Conservation (phyloP, 2,888 invertebrate species). For the Myathropa florea region DNA sequence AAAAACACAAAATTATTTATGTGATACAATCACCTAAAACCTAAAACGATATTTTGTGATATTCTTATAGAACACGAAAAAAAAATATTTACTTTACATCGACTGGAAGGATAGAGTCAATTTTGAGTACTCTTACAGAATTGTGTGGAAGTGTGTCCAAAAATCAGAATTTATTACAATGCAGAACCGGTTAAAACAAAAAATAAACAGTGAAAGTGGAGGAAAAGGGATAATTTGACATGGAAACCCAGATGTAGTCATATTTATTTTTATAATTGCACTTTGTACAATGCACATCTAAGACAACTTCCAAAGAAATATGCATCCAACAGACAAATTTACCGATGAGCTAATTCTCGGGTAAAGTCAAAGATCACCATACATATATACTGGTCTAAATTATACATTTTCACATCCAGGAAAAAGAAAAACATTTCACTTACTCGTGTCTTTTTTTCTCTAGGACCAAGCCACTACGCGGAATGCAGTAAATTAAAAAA, state of each 20-base stretch:
- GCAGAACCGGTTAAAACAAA: too few relatives aligned
- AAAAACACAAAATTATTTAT: too few relatives aligned
- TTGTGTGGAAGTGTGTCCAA: too few relatives aligned
- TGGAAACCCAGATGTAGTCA: neutral
- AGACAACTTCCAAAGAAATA: neutral
- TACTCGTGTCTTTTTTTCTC: constrained; percentile 38
- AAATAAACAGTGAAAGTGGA: too few relatives aligned
- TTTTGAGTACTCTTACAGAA: too few relatives aligned
- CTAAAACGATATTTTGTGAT: too few relatives aligned
- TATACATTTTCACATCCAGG: neutral
- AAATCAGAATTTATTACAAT: too few relatives aligned
- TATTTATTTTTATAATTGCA: neutral
- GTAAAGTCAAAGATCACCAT: too few relatives aligned
- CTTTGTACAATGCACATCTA: neutral
- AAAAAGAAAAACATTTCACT: constrained; percentile 25
- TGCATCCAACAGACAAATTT: neutral
- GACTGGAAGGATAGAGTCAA: too few relatives aligned
- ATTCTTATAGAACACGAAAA: too few relatives aligned
- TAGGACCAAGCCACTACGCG: constrained; percentile 36
- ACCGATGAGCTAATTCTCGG: neutral
- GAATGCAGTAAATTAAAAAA: constrained; percentile 1
- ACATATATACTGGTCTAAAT: neutral
- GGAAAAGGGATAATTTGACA: neutral
- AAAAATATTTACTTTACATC: too few relatives aligned
- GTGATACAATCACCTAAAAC: too few relatives aligned